Conservation (phyloP, 1,140 invertebrate genomes). For the Philopotamus ludificatus region DNA sequence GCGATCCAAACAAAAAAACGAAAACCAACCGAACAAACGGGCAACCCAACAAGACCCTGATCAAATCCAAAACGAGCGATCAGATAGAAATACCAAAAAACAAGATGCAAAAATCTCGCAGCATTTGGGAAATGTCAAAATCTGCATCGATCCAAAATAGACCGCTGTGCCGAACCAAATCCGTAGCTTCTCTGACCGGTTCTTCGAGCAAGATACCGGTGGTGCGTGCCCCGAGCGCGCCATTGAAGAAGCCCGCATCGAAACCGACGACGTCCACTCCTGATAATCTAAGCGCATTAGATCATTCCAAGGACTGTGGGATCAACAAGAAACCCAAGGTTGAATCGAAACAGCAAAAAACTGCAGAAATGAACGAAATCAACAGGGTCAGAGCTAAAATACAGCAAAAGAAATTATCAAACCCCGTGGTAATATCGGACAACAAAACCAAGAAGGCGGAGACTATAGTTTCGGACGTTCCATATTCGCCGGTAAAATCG, state of each 20-base stretch:
- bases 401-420: conserved; percentile 48
- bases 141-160: conserved; percentile 38
- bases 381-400: conserved; percentile 52
- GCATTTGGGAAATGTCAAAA: conserved; percentile 57
- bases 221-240: conserved; percentile 53
- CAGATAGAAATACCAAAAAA: conserved; percentile 46
- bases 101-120: conserved; percentile 57
- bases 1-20: conserved; percentile 47
- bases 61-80: conserved; percentile 39
- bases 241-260: conserved; percentile 51
- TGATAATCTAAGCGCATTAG: conserved; percentile 56
- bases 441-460: conserved; percentile 48
- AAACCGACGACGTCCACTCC: conserved; percentile 57
- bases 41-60: conserved; percentile 17
- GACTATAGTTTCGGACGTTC: conserved; percentile 46
- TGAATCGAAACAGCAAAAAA: conserved; percentile 23
- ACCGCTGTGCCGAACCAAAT: conserved; percentile 52
- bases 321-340: conserved; percentile 47
- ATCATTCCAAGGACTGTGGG: conserved; percentile 56
- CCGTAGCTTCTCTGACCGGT: conserved; percentile 56
- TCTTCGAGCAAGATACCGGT: conserved; percentile 61
- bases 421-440: conserved; percentile 43
- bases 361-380: conserved; percentile 48
- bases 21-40: conserved; percentile 16
- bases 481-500: conserved; percentile 51